Evolutionary conservation across 2,797 vertebrate species (phyloP).

Genomic region (Petrocephalus sullivani): DNA sequence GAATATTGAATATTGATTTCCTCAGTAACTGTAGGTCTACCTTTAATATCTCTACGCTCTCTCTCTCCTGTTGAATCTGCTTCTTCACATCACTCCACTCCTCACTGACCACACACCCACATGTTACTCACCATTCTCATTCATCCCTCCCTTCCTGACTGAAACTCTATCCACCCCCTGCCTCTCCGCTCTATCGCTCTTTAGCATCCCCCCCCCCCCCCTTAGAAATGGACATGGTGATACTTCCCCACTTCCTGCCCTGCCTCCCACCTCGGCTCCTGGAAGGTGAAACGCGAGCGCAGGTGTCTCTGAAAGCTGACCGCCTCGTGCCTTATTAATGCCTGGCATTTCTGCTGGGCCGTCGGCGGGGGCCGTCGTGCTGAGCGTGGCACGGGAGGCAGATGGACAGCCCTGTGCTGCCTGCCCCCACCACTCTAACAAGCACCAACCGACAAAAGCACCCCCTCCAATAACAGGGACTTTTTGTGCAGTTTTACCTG

Average conservation of each 20-base stretch:
- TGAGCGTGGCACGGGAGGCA: conserved; percentile 53
- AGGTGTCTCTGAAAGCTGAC: conserved; percentile 59
- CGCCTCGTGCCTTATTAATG: conserved; percentile 65
- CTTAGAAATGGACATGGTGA: conserved; percentile 14
- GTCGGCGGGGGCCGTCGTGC: conserved; percentile 48
- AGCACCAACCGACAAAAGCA: background rate
- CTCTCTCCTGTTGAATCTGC: background rate
- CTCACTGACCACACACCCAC: background rate
- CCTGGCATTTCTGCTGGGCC: conserved; percentile 56
- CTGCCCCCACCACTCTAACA: background rate
- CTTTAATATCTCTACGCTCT: conserved; percentile 25
- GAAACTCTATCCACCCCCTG: background rate
- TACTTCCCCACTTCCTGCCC: conserved; percentile 31
- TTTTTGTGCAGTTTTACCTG: too few relatives aligned
- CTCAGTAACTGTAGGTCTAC: background rate
- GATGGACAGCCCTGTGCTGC: conserved; percentile 31
- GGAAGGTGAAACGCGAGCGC: conserved; percentile 49
- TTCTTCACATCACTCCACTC: background rate
- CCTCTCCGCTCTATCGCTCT: background rate
- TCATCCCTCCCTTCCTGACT: background rate
- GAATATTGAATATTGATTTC: background rate
- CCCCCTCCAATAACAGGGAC: background rate
- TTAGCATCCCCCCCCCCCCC: background rate
- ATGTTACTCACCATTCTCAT: conserved; percentile 11
- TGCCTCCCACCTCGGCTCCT: conserved; percentile 38